Conservation (phyloP, 2,797 vertebrate genomes). For the Halcyon badia region DNA sequence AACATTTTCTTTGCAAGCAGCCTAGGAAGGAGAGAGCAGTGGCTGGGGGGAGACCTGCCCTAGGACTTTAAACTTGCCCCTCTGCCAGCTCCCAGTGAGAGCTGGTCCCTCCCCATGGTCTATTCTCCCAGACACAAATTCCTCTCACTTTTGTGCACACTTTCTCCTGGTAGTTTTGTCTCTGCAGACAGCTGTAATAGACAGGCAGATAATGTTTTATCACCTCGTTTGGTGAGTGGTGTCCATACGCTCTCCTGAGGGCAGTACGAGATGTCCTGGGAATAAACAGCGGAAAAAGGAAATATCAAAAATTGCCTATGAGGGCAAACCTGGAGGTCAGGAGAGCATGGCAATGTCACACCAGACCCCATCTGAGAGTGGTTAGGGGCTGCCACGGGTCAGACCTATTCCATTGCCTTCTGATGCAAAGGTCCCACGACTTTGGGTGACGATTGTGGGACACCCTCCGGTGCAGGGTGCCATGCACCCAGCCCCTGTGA, state of each 20-base stretch:
- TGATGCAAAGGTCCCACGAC: fast-evolving
- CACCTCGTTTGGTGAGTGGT: fast-evolving
- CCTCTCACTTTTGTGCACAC: fast-evolving
- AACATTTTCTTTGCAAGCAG: not conserved
- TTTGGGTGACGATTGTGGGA: fast-evolving
- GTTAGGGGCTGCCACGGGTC: not conserved
- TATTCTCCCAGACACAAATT: not conserved
- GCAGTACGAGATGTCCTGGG: not conserved
- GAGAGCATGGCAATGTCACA: fast-evolving
- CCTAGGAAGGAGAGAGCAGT: not conserved
- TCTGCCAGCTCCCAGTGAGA: fast-evolving
- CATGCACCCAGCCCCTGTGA: fast-evolving
- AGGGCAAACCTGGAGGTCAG: not conserved
- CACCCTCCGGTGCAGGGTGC: not conserved
- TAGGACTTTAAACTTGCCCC: fast-evolving
- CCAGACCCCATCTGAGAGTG: fast-evolving
- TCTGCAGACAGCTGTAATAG: not conserved
- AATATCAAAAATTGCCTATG: not conserved
- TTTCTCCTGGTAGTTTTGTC: not conserved
- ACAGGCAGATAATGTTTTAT: not conserved
- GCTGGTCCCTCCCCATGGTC: fast-evolving
- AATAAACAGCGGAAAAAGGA: not conserved
- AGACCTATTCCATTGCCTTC: fast-evolving
- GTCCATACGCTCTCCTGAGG: fast-evolving
- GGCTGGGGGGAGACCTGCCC: not conserved